Conservation (phyloP, 2,888 invertebrate genomes). For the Protodeltote pygarga region DNA sequence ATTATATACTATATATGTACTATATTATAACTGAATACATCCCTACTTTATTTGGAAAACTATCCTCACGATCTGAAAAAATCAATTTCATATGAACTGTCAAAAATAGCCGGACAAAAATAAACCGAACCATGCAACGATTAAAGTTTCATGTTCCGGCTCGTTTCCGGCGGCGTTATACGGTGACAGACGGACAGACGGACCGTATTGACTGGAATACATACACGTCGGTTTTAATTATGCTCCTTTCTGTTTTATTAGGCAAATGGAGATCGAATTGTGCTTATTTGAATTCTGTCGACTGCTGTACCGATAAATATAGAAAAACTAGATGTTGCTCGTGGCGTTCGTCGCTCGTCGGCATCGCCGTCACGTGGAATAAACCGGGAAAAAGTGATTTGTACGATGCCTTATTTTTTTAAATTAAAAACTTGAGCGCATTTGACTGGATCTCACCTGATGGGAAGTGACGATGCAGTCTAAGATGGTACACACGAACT, state of each 20-base stretch:
- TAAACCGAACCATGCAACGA: slow-evolving; percentile 33
- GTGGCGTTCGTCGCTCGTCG: too few relatives aligned
- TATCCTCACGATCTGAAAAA: slow-evolving; percentile 20
- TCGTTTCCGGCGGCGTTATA: slow-evolving; percentile 41
- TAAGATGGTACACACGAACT: too few relatives aligned
- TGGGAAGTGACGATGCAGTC: too few relatives aligned
- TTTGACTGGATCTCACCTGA: too few relatives aligned
- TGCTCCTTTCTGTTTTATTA: slow-evolving; percentile 28
- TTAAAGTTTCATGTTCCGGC: slow-evolving; percentile 47
- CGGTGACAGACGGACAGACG: slow-evolving; percentile 46
- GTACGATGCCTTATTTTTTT: too few relatives aligned
- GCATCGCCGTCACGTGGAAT: too few relatives aligned
- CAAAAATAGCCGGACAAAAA: slow-evolving; percentile 42
- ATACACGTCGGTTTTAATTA: slow-evolving; percentile 51
- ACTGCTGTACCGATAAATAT: background rate
- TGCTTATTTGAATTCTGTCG: slow-evolving; percentile 27
- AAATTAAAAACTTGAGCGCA: too few relatives aligned
- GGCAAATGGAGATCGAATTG: slow-evolving; percentile 23
- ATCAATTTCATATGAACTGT: slow-evolving; percentile 30
- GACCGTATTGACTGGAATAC: slow-evolving; percentile 60
- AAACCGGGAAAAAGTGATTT: too few relatives aligned
- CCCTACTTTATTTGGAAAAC: too few relatives aligned
- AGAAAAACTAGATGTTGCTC: background rate
- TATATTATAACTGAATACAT: too few relatives aligned
- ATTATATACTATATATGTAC: too few relatives aligned